These are phyloP conservation scores for Streptopelia turtur DNA, from an alignment of 2,797 vertebrate genomes.

Conservation along the genomic window DNA sequence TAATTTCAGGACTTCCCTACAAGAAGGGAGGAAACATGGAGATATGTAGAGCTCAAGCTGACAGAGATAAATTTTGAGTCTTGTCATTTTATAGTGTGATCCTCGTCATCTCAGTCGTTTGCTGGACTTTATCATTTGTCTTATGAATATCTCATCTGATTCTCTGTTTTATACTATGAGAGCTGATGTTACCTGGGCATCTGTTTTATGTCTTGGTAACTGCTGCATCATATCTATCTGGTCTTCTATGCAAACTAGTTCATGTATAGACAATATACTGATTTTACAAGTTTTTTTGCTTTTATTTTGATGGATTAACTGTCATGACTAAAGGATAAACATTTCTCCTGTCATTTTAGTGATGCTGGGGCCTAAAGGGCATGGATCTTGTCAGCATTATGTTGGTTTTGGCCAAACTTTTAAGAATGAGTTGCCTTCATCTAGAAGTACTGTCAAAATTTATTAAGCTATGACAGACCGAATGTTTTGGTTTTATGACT, in stretches of 20 bases:
- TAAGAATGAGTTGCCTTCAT: background rate
- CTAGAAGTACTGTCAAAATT: background rate
- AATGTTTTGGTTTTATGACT: background rate
- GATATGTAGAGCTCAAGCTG: background rate
- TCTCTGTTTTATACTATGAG: background rate
- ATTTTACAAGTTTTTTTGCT: background rate
- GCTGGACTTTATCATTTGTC: background rate
- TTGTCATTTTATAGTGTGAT: background rate
- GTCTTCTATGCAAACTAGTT: background rate
- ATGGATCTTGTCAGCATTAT: background rate
- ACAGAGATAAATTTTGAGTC: background rate
- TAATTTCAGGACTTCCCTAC: background rate
- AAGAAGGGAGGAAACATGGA: background rate
- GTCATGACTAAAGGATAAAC: rapidly evolving
- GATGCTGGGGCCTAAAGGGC: background rate
- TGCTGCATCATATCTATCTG: background rate
- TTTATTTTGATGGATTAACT: background rate
- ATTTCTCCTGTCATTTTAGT: rapidly evolving
- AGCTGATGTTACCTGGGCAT: background rate
- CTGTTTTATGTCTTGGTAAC: background rate
- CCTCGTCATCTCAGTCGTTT: background rate
- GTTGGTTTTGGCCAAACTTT: background rate
- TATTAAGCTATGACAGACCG: background rate
- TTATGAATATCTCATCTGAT: background rate
- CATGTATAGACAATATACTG: background rate